Evolutionary conservation across 2,888 invertebrate genomes (phyloP), one percentile per base, ranked within the genome.

Genomic region (Gymnosoma rotundatum): DNA sequence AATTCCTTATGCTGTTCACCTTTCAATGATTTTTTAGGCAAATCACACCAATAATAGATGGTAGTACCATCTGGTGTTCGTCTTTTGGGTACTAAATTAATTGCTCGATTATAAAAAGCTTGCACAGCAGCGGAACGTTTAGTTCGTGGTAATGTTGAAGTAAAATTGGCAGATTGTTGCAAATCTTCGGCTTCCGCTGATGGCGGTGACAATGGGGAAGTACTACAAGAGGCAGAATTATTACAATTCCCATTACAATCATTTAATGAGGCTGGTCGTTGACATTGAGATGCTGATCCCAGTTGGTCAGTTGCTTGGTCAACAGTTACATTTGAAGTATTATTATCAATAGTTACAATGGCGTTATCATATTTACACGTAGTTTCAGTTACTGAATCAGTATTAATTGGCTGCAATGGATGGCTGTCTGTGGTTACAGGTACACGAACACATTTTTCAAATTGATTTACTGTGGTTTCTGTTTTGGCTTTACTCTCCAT

Each of bases 31-130:
- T 93, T 93, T 89, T 93, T 94, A 88, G 95, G 95, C 92, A 96
- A 92, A 93, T 97, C 96, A 93, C 97, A 97, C 96, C 97, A 96
- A 93, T 97, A 97, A 94, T 95, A 96, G 91, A 97, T 95, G 91
- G 95, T 95, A 85, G 97, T 97, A 88, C 97, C 97, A 93, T 97
- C 97, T 38, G 96, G 95, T 78, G 96, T 96, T 88, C 95, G 94
- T 86, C 96, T 94, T 91, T 95, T 95, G 81, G 96, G 96, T 86
- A 96, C 96, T 89, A 94, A 92, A 83, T 93, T 89, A 48, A 92
- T 82, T 78, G 90, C 90, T 79, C 90, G 90, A 83, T 89, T 90
- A 83, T 90, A 89, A 83, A 90, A 90, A 42, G 89, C 89, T 82
- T 92, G 90, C 60, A 91, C 90, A 12, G 86, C 86, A 4, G 88